Percentiles rank a stretch among this genome's conserved stretches.
Conservation (phyloP, 1,140 invertebrate genomes). For the Plodia interpunctella region DNA sequence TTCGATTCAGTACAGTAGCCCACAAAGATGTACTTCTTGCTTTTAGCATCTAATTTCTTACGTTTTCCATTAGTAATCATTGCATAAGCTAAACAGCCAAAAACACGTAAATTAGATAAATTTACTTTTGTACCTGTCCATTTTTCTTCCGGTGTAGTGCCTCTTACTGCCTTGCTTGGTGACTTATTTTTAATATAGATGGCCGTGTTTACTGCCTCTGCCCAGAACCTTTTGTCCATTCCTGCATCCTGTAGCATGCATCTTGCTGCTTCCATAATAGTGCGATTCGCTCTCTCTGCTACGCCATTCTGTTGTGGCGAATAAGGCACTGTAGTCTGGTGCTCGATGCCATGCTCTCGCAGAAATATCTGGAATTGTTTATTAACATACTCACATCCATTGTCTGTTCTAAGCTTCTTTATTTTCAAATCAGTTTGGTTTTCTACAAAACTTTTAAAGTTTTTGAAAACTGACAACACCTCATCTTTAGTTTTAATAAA, state of each 20-base stretch:
- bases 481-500: conserved; percentile 47
- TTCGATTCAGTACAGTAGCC: conserved; percentile 42
- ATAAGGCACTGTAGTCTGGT: conserved; percentile 50
- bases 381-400: conserved; percentile 58
- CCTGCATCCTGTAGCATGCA: conserved; percentile 50
- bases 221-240: conserved; percentile 58
- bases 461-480: conserved; percentile 33
- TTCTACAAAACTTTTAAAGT: conserved; percentile 33
- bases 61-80: conserved; percentile 18
- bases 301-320: conserved; percentile 67
- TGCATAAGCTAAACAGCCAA: conserved; percentile 25
- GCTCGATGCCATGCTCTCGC: conserved; percentile 37
- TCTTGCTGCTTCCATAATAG: conserved; percentile 25
- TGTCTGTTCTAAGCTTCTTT: conserved; percentile 47
- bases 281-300: conserved; percentile 36
- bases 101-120: conserved; percentile 20
- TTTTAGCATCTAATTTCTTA: conserved; percentile 45
- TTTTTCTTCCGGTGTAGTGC: conserved; percentile 21
- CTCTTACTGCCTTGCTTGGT: conserved; percentile 26
- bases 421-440: conserved; percentile 37
- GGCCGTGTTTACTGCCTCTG: conserved; percentile 44
- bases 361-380: conserved; percentile 11
- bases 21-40: conserved; percentile 37
- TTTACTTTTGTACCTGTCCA: conserved; percentile 21
- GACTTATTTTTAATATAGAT: conserved; percentile 60